Percentiles rank a stretch among this genome's conserved stretches.
Evolutionary conservation across 2,797 vertebrate genomes (phyloP).

Genomic region (Eidolon dupreanum): DNA sequence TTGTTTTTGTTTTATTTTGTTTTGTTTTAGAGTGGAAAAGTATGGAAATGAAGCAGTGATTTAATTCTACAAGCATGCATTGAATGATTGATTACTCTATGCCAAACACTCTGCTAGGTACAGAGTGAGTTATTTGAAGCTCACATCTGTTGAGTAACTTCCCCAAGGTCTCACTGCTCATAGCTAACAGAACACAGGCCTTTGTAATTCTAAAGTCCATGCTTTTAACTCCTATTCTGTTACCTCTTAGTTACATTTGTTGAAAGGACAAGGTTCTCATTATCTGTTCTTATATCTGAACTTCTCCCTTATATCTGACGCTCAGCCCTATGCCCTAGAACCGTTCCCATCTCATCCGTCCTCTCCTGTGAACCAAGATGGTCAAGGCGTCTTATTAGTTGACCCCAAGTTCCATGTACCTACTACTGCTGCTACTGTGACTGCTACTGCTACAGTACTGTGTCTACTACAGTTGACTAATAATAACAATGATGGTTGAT

Average conservation of each 20-base stretch:
- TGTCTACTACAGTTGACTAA: not conserved
- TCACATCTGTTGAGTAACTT: slow-evolving; percentile 31
- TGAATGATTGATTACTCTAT: not conserved
- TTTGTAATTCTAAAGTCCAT: slow-evolving; percentile 19
- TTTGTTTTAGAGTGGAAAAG: not conserved
- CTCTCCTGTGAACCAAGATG: not conserved
- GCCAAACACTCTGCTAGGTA: not conserved
- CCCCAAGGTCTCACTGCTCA: slow-evolving; percentile 1
- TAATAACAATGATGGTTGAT: not conserved
- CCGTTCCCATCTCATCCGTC: not conserved
- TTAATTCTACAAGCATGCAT: not conserved
- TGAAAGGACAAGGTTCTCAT: not conserved
- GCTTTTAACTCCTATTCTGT: not conserved
- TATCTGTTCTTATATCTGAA: not conserved
- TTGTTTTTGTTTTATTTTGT: not conserved
- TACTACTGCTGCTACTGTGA: too few species aligned
- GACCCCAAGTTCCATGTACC: not conserved
- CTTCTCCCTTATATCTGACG: not conserved
- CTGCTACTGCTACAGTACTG: too few species aligned
- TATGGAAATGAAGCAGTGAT: not conserved
- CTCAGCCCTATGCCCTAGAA: not conserved
- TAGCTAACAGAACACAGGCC: not conserved
- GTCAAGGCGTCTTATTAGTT: not conserved
- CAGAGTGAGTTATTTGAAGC: not conserved
- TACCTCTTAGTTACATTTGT: not conserved